Percentiles rank a stretch among this genome's conserved stretches.
Conservation (phyloP, 2,888 invertebrate species). For the Eupithecia subumbrata region DNA sequence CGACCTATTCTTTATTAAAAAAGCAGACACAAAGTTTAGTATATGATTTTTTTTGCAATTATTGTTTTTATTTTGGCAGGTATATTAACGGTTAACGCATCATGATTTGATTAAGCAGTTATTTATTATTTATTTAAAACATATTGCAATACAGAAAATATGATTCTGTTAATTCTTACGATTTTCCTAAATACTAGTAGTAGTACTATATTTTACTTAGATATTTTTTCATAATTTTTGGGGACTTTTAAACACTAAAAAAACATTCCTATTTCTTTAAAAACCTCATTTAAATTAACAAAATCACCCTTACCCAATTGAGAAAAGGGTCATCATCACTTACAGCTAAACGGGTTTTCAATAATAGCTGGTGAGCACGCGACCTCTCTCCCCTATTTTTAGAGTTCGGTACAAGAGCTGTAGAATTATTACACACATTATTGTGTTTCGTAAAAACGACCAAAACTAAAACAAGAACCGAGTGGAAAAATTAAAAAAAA, state of each 20-base stretch:
- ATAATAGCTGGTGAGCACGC: slow-evolving; percentile 66
- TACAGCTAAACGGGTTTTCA: slow-evolving; percentile 34
- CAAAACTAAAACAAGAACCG: neutral
- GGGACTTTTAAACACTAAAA: neutral
- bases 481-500: neutral
- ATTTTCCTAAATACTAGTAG: neutral
- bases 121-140: neutral
- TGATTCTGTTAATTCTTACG: neutral
- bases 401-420: slow-evolving; percentile 36
- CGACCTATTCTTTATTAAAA: neutral
- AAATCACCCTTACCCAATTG: slow-evolving; percentile 27
- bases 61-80: too few relatives aligned
- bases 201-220: too few relatives aligned
- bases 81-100: neutral
- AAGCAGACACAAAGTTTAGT: neutral
- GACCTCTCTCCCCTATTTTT: slow-evolving; percentile 58
- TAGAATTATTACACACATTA: neutral
- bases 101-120: neutral
- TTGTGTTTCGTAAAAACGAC: neutral
- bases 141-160: too few relatives aligned
- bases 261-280: neutral
- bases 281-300: slow-evolving; percentile 21
- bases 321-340: slow-evolving; percentile 32
- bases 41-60: too few relatives aligned
- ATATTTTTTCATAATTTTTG: neutral